phyloP scores from a whole-genome alignment of 2,888 invertebrate species.

The Hydraecia micacea region DNA sequence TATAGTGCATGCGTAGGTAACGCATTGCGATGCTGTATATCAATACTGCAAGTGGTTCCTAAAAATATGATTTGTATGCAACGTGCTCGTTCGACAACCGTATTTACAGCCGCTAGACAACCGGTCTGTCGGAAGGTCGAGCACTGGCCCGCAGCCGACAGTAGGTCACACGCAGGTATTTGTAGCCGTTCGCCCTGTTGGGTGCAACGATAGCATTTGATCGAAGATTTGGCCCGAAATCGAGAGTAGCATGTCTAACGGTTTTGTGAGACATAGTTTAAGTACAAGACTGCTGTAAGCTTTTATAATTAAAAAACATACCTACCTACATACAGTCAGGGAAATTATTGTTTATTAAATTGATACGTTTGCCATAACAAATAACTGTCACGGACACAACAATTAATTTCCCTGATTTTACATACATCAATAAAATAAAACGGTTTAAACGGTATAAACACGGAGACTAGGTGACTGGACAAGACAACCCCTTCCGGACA shows the following conservation, averaged over 20 bases:
- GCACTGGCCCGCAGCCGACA: conserved; percentile 8
- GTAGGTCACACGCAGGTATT: not conserved
- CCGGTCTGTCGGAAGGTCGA: conserved; percentile 17
- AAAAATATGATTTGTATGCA: not conserved
- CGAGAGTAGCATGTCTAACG: not conserved
- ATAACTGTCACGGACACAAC: not conserved
- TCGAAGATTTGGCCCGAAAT: not conserved
- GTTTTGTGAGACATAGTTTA: not conserved
- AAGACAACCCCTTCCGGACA: not conserved
- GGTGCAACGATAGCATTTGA: not conserved
- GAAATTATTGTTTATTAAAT: not conserved
- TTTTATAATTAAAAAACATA: not conserved
- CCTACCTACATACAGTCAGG: not conserved
- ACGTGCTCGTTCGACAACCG: not conserved
- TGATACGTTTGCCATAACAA: not conserved
- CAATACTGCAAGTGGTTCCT: not conserved
- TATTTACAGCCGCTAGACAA: not conserved
- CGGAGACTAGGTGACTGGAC: not conserved
- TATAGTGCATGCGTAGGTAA: not conserved
- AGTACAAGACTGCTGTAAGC: not conserved
- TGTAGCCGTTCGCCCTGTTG: not conserved
- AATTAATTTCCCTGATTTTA: not conserved
- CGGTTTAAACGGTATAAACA: not conserved
- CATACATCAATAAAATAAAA: not conserved
- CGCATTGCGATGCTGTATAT: not conserved